Evolutionary conservation across 30 jellyfish, hydroid and myxozoan genomes (phyloP).

Genomic region (Clytia hemisphaerica): DNA sequence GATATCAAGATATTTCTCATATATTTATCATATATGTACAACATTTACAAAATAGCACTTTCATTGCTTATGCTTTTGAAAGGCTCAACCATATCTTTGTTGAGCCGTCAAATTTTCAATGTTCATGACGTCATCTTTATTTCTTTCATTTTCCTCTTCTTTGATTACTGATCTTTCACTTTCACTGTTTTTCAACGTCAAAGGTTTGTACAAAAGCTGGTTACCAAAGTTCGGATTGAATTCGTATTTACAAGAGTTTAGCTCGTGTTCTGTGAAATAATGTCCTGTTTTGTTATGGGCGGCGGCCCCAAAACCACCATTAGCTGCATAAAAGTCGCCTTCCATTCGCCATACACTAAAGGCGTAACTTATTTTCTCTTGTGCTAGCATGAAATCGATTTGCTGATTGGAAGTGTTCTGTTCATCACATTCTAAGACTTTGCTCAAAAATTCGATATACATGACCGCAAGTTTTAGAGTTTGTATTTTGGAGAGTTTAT

Average conservation of each 20-base stretch:
- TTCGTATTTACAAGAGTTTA: neutral
- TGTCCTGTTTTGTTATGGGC: neutral
- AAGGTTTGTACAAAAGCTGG: neutral
- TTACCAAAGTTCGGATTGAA: neutral
- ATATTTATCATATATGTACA: too few species aligned
- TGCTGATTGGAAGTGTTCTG: constrained; percentile 58
- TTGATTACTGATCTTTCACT: too few species aligned
- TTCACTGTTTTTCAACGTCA: too few species aligned
- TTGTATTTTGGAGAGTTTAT: constrained; percentile 81
- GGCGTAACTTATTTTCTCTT: constrained; percentile 65
- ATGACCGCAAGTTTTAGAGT: constrained; percentile 72
- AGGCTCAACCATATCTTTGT: too few species aligned
- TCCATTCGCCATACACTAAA: constrained; percentile 93
- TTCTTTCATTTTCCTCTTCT: too few species aligned
- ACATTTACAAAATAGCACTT: too few species aligned
- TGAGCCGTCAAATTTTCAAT: too few species aligned
- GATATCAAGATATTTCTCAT: too few species aligned
- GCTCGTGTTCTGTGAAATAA: neutral
- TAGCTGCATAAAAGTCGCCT: constrained; percentile 43
- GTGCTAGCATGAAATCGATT: constrained; percentile 53
- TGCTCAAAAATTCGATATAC: constrained; percentile 73
- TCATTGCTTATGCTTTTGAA: too few species aligned
- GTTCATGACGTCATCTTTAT: too few species aligned
- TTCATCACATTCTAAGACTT: constrained; percentile 59
- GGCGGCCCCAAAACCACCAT: too few species aligned